Conservation (phyloP, 2,888 invertebrate genomes). For the Geophilus truncorum region DNA sequence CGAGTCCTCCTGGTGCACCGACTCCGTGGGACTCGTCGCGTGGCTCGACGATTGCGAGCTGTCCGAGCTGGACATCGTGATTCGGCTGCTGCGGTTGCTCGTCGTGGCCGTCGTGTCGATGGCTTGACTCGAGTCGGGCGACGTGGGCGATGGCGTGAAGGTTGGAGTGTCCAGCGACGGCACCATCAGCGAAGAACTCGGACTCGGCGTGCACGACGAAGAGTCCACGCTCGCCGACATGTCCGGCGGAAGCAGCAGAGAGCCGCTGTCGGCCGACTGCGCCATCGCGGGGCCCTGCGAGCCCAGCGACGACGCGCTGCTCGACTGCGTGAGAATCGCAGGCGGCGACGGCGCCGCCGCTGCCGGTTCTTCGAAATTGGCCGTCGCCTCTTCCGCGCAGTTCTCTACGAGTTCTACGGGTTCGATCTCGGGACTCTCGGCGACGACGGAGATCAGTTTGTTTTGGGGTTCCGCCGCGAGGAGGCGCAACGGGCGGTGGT, state of each 20-base stretch:
- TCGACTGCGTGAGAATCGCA: background rate
- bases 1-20: slow-evolving; percentile 25
- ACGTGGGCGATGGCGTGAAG: slow-evolving; percentile 17
- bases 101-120: slow-evolving; percentile 18
- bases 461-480: too few species aligned
- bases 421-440: background rate
- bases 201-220: slow-evolving; percentile 28
- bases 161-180: background rate
- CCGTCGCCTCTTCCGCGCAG: background rate
- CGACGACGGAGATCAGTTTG: too few species aligned
- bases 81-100: slow-evolving; percentile 31
- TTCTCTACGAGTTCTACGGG: background rate
- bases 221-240: background rate
- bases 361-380: background rate
- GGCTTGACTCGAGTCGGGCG: slow-evolving; percentile 32
- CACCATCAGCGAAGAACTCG: slow-evolving; percentile 19
- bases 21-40: slow-evolving; percentile 28
- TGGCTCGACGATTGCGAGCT: slow-evolving; percentile 31
- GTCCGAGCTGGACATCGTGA: slow-evolving; percentile 31
- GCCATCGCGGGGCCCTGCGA: background rate
- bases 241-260: background rate
- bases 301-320: background rate
- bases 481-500: too few species aligned
- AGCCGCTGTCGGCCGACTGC: background rate
- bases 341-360: background rate